Base-by-base conservation (phyloP, 2,797 vertebrate species). In the Lithobates sylvaticus region DNA sequence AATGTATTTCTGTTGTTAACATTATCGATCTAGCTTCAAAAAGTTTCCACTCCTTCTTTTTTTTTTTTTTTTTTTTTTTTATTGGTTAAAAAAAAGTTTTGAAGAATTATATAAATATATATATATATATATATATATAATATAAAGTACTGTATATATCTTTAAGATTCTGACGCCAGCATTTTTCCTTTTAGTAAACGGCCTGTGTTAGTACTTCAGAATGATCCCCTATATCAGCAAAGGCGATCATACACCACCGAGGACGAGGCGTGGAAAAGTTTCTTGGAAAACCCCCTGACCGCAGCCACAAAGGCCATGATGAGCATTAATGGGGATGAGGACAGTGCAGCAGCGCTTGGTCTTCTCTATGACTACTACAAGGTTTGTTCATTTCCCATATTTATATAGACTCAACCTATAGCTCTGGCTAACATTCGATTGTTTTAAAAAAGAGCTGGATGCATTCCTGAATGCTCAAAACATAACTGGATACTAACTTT, bases 221-320 rank as follows among this genome's bases (percentile, higher is more conserved):
- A 99, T 91, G 98, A 99, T 67, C 92, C 95, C 0, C 93, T 96
- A 69, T 99, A 98, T 72, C 94, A 92, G 29, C 98, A 97, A 91
- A 96, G 98, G n/a, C 96, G 98, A 54, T 91, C 96, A 71, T 99
- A 97, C 87, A 99, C 97, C 68, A 98, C 95, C 34, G 98, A 99
- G 88, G 98, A 99, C 79, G 98, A 99, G 87, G 98, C 98, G 73
- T 99, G 98, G 98, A 99, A 99, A 78, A 97, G 97, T 0, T 99
- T 99, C 89, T 94, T 99, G 92, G 98, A 99, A 92, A 99, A 99
- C 91, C 98, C 98, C 0, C 96, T 99, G 89, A 99, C 98, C 0
- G 98, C 97, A 0, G 98, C 98, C 79, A 99, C 98, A 91, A 99
- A 99, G 91, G 98, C 98, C 73, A 99, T 99, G 98, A 99, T 99